Conservation (phyloP, 2,113 vertebrate genomes). For the Rostratula benghalensis region DNA sequence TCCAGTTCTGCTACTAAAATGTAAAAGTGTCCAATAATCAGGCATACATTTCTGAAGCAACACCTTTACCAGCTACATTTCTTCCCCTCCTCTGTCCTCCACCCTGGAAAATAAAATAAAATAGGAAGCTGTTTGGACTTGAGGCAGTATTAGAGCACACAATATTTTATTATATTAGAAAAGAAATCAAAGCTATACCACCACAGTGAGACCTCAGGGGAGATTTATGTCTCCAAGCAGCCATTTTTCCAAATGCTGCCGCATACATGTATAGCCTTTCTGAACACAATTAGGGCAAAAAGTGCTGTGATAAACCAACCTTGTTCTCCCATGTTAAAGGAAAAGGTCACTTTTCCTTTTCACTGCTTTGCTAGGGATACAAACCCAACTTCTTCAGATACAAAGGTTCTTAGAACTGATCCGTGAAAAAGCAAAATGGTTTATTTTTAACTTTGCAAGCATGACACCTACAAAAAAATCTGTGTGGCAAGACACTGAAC, state of each 20-base stretch:
- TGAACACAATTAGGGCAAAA: background rate
- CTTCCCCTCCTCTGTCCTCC: background rate
- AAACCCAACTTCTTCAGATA: background rate
- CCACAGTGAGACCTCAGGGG: background rate
- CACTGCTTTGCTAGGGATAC: background rate
- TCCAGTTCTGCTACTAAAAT: background rate
- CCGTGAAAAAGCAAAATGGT: background rate
- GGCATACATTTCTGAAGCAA: background rate
- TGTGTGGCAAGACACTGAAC: background rate
- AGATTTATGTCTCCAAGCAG: background rate
- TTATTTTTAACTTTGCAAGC: background rate
- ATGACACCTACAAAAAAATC: background rate
- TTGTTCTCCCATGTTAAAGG: background rate
- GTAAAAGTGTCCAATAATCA: background rate
- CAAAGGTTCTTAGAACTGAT: background rate
- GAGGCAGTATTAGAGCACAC: background rate
- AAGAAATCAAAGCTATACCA: background rate
- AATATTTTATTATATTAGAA: background rate
- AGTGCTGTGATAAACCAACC: background rate
- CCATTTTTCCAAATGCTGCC: slow-evolving; percentile 25
- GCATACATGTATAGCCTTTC: background rate
- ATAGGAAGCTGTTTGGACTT: background rate
- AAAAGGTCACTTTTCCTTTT: background rate
- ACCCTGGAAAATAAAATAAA: background rate
- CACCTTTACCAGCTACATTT: background rate